Conservation (phyloP, 2,888 invertebrate genomes). For the Acleris emargana region DNA sequence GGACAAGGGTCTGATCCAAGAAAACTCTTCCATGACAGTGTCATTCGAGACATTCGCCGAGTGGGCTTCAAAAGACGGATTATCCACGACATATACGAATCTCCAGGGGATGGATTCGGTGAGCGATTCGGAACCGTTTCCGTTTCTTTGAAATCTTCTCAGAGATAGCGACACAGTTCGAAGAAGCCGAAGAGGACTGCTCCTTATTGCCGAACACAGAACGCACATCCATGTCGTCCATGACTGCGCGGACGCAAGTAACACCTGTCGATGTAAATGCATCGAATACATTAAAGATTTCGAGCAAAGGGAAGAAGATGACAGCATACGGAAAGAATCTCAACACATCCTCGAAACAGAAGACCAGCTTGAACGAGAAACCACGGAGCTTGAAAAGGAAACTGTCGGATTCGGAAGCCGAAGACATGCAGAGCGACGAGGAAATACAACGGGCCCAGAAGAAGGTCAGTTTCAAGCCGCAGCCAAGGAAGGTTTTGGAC, state of each 20-base stretch:
- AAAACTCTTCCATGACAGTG: not conserved
- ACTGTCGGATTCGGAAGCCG: slow-evolving; percentile 1
- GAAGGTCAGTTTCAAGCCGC: no score
- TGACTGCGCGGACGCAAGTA: slow-evolving; percentile 4
- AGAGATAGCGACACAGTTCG: slow-evolving; percentile 4
- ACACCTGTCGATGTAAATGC: not conserved
- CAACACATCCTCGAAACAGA: not conserved
- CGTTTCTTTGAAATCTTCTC: slow-evolving; percentile 11
- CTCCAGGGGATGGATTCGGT: slow-evolving; percentile 18
- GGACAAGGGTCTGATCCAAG: not conserved
- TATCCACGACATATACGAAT: slow-evolving; percentile 21
- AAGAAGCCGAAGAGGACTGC: slow-evolving; percentile 3
- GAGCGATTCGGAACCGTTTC: slow-evolving; percentile 13
- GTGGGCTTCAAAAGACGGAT: slow-evolving; percentile 23
- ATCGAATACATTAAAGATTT: not conserved
- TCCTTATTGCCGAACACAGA: slow-evolving; percentile 10
- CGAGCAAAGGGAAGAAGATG: not conserved
- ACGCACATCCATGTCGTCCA: slow-evolving; percentile 27
- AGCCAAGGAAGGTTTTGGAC: no score
- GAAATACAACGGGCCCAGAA: not conserved
- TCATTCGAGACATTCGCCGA: slow-evolving; percentile 9
- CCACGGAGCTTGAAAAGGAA: slow-evolving; percentile 5
- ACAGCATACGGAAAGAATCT: no score
- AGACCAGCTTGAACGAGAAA: not conserved
- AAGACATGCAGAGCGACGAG: not conserved